Base-by-base conservation (phyloP, 1,140 invertebrate genomes). In the Littorina saxatilis region DNA sequence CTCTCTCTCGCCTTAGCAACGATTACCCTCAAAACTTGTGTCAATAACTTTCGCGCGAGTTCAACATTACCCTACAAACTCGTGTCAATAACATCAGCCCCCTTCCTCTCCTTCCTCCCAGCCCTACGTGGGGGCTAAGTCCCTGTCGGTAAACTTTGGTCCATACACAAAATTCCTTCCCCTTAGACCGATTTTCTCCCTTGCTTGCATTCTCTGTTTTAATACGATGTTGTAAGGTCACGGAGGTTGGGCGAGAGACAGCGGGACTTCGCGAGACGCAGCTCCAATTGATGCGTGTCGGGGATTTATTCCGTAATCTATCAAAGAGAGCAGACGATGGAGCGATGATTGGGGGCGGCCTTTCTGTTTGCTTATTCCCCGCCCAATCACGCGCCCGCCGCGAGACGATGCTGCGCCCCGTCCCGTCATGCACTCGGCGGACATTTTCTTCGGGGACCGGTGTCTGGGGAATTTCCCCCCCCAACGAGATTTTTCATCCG, bases 241-340 rank as follows among this genome's bases (percentile, higher is more conserved):
- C 35, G 11, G 37, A 55, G 75, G 76, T 63, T 23, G 66, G 13
- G 2, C 29, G 63, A 27, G 43, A 70, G 78, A 80, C 63, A 80
- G 61, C 63, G 66, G 47, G 63, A 32, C 78, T 39, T 58, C 9
- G 37, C 35, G 55, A 78, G 76, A 78, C 76, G 20, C 76, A 63
- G 58, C 58, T 29, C 55, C 52, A 66, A 78, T 78, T 78, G 76
- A 78, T 78, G 76, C 35, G 76, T 63, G 76, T 78, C 76, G 58
- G 76, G 55, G 76, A 73, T 72, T 82, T 82, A 82, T 82, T 82
- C 63, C 47, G 73, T 82, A 66, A 82, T 82, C 74, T 77, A 82
- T 82, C 80, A 82, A 76, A 82, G 58, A 82, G 35, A 68, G 73
- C 61, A 43, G 80, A 47, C 73, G 63, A 82, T 82, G n/a, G 74